Percentiles rank a stretch among this genome's conserved stretches.
phyloP scores from a whole-genome alignment of 2,888 invertebrate genomes.

The Balanococcus diminutus region DNA sequence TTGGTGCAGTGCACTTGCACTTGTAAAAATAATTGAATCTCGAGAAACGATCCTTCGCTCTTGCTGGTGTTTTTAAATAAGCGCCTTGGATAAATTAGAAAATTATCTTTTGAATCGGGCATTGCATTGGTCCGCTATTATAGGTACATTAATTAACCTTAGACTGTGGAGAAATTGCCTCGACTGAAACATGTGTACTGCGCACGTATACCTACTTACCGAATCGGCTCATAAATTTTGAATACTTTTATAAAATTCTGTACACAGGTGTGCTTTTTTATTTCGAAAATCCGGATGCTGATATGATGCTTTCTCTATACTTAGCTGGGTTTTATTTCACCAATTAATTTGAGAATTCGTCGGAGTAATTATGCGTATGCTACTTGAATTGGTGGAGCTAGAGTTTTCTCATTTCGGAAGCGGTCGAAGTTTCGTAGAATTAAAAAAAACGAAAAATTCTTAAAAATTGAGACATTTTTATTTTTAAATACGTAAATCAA shows the following conservation, averaged over 20 bases:
- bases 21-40: conserved; percentile 23
- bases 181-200: background rate
- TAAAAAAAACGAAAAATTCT: too few species aligned
- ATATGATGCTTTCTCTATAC: background rate
- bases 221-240: conserved; percentile 9
- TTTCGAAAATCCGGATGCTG: background rate
- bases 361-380: too few species aligned
- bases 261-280: background rate
- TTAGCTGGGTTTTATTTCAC: too few species aligned
- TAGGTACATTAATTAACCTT: background rate
- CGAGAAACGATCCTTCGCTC: background rate
- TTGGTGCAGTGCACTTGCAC: too few species aligned
- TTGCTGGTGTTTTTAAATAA: background rate
- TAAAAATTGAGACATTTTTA: too few species aligned
- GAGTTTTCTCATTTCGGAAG: too few species aligned
- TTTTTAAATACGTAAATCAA: too few species aligned
- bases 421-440: too few species aligned
- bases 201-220: background rate
- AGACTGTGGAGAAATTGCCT: background rate
- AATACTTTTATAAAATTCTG: background rate
- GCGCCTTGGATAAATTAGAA: background rate
- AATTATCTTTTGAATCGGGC: background rate
- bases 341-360: too few species aligned
- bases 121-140: background rate
- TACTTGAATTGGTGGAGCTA: too few species aligned